Evolutionary conservation across 2,888 invertebrate species (phyloP).

Genomic region (Amphipyra berbera): DNA sequence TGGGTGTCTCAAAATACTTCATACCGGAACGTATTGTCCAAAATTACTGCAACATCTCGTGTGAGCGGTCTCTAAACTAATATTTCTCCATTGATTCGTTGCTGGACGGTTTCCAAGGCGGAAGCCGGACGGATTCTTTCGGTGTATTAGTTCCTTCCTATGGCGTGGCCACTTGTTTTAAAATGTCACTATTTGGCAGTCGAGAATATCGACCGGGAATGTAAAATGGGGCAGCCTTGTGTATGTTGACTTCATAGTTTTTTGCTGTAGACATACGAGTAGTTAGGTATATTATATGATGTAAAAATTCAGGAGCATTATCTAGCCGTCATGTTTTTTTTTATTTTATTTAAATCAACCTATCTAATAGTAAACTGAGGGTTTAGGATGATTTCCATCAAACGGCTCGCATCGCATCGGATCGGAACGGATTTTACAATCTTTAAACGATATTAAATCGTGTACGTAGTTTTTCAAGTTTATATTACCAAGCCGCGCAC

Average conservation of each 20-base stretch:
- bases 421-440: too few species aligned
- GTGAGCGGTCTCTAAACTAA: conserved; percentile 42
- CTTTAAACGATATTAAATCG: too few species aligned
- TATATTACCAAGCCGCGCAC: too few species aligned
- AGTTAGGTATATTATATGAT: not conserved
- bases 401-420: too few species aligned
- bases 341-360: too few species aligned
- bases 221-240: conserved; percentile 12
- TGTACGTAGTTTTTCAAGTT: too few species aligned
- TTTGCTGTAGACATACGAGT: not conserved
- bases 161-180: conserved; percentile 58
- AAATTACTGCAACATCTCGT: not conserved
- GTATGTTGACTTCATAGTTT: not conserved
- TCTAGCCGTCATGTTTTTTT: too few species aligned
- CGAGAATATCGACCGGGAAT: conserved; percentile 30
- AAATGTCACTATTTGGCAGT: conserved; percentile 54
- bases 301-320: too few species aligned
- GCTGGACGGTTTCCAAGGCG: conserved; percentile 74
- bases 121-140: conserved; percentile 67
- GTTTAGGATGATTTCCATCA: too few species aligned
- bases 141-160: conserved; percentile 77
- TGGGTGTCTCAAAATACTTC: too few species aligned
- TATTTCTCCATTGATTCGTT: conserved; percentile 66
- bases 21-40: not conserved
- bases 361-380: too few species aligned